phyloP scores from a whole-genome alignment of 2,113 vertebrate species.

The Colius striatus region DNA sequence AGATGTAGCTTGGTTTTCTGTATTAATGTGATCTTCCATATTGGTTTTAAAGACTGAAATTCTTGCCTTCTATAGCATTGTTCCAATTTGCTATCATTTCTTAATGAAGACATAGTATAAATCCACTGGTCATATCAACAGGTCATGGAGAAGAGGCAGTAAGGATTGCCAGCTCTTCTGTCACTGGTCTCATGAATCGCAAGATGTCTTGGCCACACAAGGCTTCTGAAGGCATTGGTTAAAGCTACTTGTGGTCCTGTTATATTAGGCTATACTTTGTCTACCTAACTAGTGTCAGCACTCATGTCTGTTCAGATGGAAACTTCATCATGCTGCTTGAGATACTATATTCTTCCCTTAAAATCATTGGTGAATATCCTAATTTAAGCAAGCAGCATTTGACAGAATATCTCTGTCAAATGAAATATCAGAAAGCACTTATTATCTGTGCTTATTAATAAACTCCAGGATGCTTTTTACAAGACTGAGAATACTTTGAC shows the following conservation, averaged over 20 bases:
- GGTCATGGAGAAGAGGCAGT: background rate
- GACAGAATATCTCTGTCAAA: background rate
- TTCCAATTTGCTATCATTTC: background rate
- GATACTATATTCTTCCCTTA: background rate
- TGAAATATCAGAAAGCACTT: background rate
- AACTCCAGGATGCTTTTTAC: background rate
- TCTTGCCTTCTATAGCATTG: background rate
- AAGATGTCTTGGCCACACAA: background rate
- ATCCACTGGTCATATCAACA: background rate
- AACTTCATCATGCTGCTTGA: background rate
- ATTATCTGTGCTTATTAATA: background rate
- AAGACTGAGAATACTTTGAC: background rate
- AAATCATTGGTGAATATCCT: background rate
- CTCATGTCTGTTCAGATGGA: background rate
- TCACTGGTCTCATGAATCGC: background rate
- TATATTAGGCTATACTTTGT: background rate
- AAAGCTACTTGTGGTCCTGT: background rate
- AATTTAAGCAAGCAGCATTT: background rate
- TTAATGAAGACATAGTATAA: background rate
- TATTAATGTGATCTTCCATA: background rate
- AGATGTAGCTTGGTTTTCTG: background rate
- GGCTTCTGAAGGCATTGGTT: background rate
- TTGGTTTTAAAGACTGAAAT: slow-evolving; percentile 1
- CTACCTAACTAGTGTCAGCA: background rate
- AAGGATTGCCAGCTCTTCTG: background rate